Percentiles rank a stretch among this genome's conserved stretches.
Evolutionary conservation across 1,140 invertebrate species (phyloP).

Genomic region (Aphaenogaster rudis): DNA sequence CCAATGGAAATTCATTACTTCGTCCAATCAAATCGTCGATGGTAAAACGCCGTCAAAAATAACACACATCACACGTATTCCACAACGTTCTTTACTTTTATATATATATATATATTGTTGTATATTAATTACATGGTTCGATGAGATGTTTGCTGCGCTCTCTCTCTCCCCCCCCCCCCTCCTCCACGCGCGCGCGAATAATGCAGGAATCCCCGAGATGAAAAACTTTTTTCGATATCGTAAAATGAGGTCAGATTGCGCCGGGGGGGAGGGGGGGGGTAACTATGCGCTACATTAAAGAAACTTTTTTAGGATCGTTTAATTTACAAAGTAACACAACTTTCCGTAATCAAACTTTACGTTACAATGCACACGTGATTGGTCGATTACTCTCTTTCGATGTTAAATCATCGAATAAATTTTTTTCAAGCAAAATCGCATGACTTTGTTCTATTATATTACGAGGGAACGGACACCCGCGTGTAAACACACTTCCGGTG

Average conservation of each 20-base stretch:
- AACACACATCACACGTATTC: constrained; percentile 13
- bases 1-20: constrained; percentile 46
- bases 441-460: not conserved
- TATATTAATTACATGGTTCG: constrained; percentile 46
- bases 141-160: not conserved
- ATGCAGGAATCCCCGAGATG: constrained; percentile 37
- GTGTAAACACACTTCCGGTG: constrained; percentile 49
- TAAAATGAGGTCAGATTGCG: constrained; percentile 25
- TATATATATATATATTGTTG: not conserved
- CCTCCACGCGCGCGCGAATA: not conserved
- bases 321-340: constrained; percentile 44
- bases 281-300: not conserved
- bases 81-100: constrained; percentile 6
- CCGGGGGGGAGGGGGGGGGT: not conserved
- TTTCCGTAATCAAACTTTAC: constrained; percentile 43
- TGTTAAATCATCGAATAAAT: not conserved
- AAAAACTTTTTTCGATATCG: constrained; percentile 54
- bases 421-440: not conserved
- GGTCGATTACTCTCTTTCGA: constrained; percentile 26
- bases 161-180: not conserved
- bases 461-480: constrained; percentile 31
- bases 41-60: constrained; percentile 43
- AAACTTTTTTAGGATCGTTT: constrained; percentile 28
- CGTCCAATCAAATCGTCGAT: constrained; percentile 47
- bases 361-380: constrained; percentile 20